A percentile compares a stretch with the other conserved stretches of the same genome.
Conservation (phyloP, 2,113 vertebrate species). For the Macaca nemestrina region DNA sequence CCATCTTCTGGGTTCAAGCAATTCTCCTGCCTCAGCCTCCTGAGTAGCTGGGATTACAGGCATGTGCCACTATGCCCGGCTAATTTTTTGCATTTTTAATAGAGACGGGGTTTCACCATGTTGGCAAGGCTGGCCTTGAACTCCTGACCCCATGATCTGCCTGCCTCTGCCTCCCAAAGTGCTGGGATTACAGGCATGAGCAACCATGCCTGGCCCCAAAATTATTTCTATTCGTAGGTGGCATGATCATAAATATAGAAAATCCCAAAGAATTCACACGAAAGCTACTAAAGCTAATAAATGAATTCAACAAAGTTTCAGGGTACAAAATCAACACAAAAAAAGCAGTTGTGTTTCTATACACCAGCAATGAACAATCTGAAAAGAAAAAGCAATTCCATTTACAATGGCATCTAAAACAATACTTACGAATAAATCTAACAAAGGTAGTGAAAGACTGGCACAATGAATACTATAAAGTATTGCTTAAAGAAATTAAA, state of each 20-base stretch:
- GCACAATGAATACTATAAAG: neutral
- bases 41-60: too few species aligned
- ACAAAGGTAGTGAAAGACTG: neutral
- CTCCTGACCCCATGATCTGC: too few species aligned
- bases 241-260: neutral
- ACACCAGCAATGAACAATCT: neutral
- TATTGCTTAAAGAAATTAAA: neutral
- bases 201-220: neutral
- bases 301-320: neutral
- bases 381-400: neutral
- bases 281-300: neutral
- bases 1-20: too few species aligned
- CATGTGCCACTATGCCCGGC: too few species aligned
- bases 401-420: neutral
- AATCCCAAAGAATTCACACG: neutral
- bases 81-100: too few species aligned
- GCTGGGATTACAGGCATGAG: too few species aligned
- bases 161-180: too few species aligned
- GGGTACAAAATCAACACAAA: neutral
- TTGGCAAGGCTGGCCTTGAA: too few species aligned
- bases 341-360: neutral
- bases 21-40: too few species aligned
- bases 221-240: neutral
- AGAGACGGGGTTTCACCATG: too few species aligned
- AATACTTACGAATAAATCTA: neutral